Evolutionary conservation across 64 coral and sea anemone genomes (phyloP), one percentile per base, ranked within the genome.

Genomic region (Acropora tenuis): DNA sequence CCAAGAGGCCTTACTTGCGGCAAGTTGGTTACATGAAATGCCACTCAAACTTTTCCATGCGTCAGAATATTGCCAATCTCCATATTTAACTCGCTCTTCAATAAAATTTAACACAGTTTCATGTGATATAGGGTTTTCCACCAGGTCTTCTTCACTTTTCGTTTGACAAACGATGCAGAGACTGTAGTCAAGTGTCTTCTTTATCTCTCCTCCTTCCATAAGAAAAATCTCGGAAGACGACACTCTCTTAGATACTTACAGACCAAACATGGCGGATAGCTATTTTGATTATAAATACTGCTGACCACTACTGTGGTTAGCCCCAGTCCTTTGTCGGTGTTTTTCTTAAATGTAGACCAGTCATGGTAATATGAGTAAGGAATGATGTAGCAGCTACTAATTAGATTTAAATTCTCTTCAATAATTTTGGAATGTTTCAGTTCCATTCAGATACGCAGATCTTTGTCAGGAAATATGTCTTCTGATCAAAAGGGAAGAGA

Each of bases 121-220:
- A 63, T 80, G 60, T 10, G 88, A 89, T 57, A 60, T 55, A 74
- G 59, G 74, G 75, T 89, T 89, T 41, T 40, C 75, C 5, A 55
- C 50, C 50, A 55, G 50, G 9, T 2, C 9, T 55, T 89, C 88
- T 88, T 61, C 88, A 63, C 50, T 89, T 46, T 20, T 9, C 46
- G 58, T 78, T 30, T 89, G 88, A 11, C 76, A 89, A 80, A 89
- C 65, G 66, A 89, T 79, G 53, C 88, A 89, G 52, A 55, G 52
- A 55, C 67, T 73, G 52, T 55, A 87, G 48, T 73, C 46, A 87
- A 87, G 74, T 73, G 69, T 72, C 74, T 87, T 83, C 58, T 13
- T 83, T 50, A 55, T 52, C 58, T 52, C 80, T 11, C 50, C 20
- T 52, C 41, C 80, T 83, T 41, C 84, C 84, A 61, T 83, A 83